Evolutionary conservation across 1,140 invertebrate genomes (phyloP), one percentile per base, ranked within the genome.

Genomic region (Drosophila bocki): DNA sequence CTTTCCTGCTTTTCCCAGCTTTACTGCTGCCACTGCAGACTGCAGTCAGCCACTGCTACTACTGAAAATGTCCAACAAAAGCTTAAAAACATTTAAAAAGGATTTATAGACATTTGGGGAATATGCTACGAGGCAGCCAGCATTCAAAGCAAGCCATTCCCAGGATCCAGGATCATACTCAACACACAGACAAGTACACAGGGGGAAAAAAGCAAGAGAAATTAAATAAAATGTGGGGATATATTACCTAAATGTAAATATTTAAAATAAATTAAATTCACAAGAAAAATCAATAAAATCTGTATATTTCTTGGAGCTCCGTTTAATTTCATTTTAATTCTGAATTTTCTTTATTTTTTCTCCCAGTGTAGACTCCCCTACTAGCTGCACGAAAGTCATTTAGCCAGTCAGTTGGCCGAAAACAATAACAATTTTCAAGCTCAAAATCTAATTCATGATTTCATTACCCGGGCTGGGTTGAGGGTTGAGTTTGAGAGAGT

Each of bases 61-160:
- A 47, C 81, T 84, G 85, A 84, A 85, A 90, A 90, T 90, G 85
- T 90, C 85, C 85, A 90, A 90, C 85, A 90, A 90, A 90, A 90
- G 85, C 85, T 90, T 90, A 90, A 90, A 88, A 90, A 90, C 85
- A 90, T 90, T 90, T 90, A 90, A 90, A 87, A 90, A 88, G 85
- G 85, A 90, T 90, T 90, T 90, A 90, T 90, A 90, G 85, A 90
- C 85, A 90, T 90, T 90, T 90, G 85, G 85, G 85, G 85, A 90
- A 90, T 90, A 90, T 90, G 85, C 78, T 75, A 68, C 74, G 75
- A 77, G 75, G 81, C 68, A 65, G 60, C 50, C 68, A 45, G 70
- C 67, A 72, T 72, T 72, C 70, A 72, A 72, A 71, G 64, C 65
- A 78, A 45, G 48, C 67, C 67, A 67, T 67, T 60, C 47, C 63